A percentile compares a stretch with the other conserved stretches of the same genome.
Evolutionary conservation across 2,888 invertebrate genomes (phyloP).

Genomic region (Campopleginae sp.): DNA sequence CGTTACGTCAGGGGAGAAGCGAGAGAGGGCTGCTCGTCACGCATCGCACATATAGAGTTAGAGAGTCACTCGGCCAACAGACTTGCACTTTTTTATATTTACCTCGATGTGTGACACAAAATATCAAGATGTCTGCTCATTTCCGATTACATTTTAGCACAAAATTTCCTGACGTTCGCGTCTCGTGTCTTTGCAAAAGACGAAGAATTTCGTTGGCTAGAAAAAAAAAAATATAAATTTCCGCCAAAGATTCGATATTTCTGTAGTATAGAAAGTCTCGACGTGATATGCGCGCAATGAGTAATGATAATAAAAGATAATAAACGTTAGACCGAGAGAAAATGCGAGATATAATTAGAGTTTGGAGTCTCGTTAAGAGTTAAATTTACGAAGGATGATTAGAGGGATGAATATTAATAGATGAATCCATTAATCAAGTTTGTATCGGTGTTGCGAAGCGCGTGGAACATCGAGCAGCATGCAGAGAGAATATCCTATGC

Average conservation of each 20-base stretch:
- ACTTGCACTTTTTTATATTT: constrained; percentile 45
- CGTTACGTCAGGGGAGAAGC: constrained; percentile 42
- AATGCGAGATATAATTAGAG: constrained; percentile 55
- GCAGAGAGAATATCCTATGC: constrained; percentile 2
- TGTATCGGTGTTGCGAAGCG: constrained; percentile 14
- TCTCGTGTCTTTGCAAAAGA: too few relatives aligned
- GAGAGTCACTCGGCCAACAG: constrained; percentile 45
- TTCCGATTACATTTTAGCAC: background rate
- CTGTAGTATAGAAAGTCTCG: constrained; percentile 14
- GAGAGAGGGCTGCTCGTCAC: constrained; percentile 51
- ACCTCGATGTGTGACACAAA: background rate
- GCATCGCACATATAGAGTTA: constrained; percentile 49
- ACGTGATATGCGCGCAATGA: constrained; percentile 34
- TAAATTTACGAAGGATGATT: constrained; percentile 67
- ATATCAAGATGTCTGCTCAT: background rate
- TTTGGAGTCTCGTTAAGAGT: constrained; percentile 60
- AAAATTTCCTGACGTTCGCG: too few relatives aligned
- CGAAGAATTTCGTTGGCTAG: too few relatives aligned
- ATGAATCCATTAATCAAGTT: constrained; percentile 65
- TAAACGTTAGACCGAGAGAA: constrained; percentile 14
- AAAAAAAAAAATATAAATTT: too few relatives aligned
- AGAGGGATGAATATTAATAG: constrained; percentile 67
- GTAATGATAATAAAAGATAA: constrained; percentile 43
- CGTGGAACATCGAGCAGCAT: constrained; percentile 23
- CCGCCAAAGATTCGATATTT: background rate